A percentile compares a stretch with the other conserved stretches of the same genome.
phyloP scores from a whole-genome alignment of 2,888 invertebrate species.

The Rhodophaea formosa region DNA sequence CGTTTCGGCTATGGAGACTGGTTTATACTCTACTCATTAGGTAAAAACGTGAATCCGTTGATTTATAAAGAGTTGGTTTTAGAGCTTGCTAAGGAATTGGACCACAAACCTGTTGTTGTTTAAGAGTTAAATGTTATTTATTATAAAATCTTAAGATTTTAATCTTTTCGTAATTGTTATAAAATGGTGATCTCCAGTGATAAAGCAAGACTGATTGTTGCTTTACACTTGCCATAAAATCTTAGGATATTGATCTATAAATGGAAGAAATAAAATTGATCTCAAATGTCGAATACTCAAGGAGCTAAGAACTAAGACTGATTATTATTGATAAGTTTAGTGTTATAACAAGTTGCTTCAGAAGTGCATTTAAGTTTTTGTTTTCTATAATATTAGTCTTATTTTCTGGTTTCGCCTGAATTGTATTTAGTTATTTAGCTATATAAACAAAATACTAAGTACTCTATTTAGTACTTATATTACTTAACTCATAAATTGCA shows the following conservation, averaged over 20 bases:
- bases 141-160: background rate
- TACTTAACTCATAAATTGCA: too few species aligned
- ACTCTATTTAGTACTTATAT: too few species aligned
- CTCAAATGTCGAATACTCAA: conserved; percentile 6
- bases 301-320: background rate
- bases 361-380: background rate
- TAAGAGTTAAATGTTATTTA: conserved; percentile 31
- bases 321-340: background rate
- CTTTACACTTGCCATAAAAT: background rate
- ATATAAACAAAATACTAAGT: background rate
- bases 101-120: conserved; percentile 53
- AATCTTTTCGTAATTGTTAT: background rate
- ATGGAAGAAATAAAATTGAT: background rate
- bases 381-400: background rate
- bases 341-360: background rate
- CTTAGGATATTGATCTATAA: background rate
- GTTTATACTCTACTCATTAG: conserved; percentile 88
- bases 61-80: conserved; percentile 84
- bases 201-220: conserved; percentile 3
- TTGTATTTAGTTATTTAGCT: background rate
- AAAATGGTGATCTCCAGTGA: background rate
- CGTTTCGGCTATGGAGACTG: conserved; percentile 86
- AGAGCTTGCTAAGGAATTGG: conserved; percentile 69
- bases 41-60: conserved; percentile 87
- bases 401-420: background rate